These are phyloP conservation scores for Falco punctatus DNA, from an alignment of 2,113 vertebrate genomes.

Conservation along the genomic window DNA sequence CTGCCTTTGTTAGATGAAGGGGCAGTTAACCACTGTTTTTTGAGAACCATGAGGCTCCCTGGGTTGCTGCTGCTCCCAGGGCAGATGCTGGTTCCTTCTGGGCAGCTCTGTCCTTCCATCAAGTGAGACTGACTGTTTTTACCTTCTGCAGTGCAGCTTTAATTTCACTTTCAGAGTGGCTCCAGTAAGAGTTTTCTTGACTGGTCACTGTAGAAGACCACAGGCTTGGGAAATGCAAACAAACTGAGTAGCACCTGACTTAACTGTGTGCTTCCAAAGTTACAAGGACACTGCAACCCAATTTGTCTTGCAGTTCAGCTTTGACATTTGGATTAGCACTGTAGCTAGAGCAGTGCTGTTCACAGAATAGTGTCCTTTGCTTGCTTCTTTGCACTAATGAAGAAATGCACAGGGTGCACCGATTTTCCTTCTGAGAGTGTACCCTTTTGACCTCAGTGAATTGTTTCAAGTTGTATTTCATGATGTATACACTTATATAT, in stretches of 20 bases:
- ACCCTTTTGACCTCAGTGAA: not conserved
- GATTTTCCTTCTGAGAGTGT: not conserved
- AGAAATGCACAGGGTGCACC: not conserved
- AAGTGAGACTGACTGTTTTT: not conserved
- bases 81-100: not conserved
- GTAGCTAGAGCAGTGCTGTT: fast-evolving
- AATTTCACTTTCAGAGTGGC: not conserved
- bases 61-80: not conserved
- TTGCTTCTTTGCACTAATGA: not conserved
- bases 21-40: not conserved
- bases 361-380: not conserved
- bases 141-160: not conserved
- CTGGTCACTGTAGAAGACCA: not conserved
- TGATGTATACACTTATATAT: not conserved
- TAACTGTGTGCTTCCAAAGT: not conserved
- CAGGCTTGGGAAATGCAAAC: not conserved
- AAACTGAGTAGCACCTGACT: not conserved
- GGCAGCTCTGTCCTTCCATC: not conserved
- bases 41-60: not conserved
- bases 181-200: not conserved
- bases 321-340: not conserved
- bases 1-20: not conserved
- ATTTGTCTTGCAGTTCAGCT: not conserved
- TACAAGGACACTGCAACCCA: not conserved
- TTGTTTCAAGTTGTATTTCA: not conserved